Evolutionary conservation across 2,797 vertebrate species (phyloP), one percentile per base, ranked within the genome.

Genomic region (Distichodus sexfasciatus): DNA sequence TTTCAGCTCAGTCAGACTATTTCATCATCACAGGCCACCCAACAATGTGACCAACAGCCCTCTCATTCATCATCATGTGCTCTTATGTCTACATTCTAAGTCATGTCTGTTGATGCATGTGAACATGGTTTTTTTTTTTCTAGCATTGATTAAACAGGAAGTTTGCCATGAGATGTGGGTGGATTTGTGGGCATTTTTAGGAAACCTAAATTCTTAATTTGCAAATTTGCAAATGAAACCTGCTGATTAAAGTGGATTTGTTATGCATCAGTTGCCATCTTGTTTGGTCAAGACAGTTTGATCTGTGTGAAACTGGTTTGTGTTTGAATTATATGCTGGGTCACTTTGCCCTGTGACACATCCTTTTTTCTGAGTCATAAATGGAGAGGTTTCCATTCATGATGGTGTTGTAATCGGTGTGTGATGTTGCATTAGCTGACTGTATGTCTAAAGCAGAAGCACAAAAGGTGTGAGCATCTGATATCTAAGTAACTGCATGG

Each of bases 401-500:
- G 38, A 11, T 9, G 14, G 17, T 36, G 31, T 10, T 35, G 31
- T 33, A 21, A 19, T 36, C 9, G 11, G n/a, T 55, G 31, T 55
- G 23, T 15, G 26, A n/a, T 58, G 35, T 6, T 38, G 12, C 3
- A 48, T n/a, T 44, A 29, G 28, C 51, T 61, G 9, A 11, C n/a
- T n/a, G n/a, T n/a, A n/a, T n/a, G n/a, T n/a, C n/a, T n/a, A n/a
- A n/a, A n/a, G n/a, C n/a, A n/a, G n/a, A 46, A 9, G 36, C 12
- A 28, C n/a, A 15, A 15, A 21, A 44, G 6, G 66, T 79, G 4
- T 44, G 28, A 59, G 12, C 50, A 14, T 66, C 14, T 65, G 66
- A 28, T 40, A 5, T 43, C 41, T 75, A 31, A 36, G 23, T n/a
- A 31, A 69, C 58, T 74, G 31, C 71, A 15, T 66, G 53, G 29